A percentile compares a stretch with the other conserved stretches of the same genome.
phyloP scores from a whole-genome alignment of 2,797 vertebrate species.

The Urosaurus nigricauda region DNA sequence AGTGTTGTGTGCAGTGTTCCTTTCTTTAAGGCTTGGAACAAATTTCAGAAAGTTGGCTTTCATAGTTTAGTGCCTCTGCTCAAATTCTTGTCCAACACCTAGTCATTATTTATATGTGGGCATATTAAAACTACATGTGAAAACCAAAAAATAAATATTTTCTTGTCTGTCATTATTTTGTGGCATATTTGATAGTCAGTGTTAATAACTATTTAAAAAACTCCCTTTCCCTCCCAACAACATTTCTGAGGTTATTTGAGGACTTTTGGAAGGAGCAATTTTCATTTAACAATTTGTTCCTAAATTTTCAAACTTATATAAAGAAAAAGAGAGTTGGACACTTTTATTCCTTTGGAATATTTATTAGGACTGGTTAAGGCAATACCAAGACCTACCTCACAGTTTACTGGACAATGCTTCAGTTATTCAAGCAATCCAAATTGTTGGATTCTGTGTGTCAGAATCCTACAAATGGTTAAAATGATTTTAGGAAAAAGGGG shows the following conservation, averaged over 20 bases:
- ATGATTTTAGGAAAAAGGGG: not conserved
- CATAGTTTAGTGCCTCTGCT: not conserved
- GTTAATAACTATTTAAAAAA: not conserved
- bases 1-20: too few relatives aligned
- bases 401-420: not conserved
- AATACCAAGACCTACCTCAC: not conserved
- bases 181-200: not conserved
- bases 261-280: not conserved
- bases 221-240: not conserved
- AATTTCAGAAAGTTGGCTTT: not conserved
- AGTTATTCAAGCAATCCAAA: constrained; percentile 1
- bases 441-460: not conserved
- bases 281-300: not conserved
- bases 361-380: not conserved
- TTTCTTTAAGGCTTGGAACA: not conserved
- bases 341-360: not conserved
- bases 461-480: constrained; percentile 13
- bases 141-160: not conserved
- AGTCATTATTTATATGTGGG: not conserved
- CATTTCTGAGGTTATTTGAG: constrained; percentile 1
- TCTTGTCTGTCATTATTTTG: not conserved
- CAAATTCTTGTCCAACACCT: not conserved
- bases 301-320: not conserved
- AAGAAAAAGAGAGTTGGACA: too few relatives aligned
- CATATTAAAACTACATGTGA: not conserved